Evolutionary conservation across 1,140 invertebrate species (phyloP).

Genomic region (Homalodisca vitripennis): DNA sequence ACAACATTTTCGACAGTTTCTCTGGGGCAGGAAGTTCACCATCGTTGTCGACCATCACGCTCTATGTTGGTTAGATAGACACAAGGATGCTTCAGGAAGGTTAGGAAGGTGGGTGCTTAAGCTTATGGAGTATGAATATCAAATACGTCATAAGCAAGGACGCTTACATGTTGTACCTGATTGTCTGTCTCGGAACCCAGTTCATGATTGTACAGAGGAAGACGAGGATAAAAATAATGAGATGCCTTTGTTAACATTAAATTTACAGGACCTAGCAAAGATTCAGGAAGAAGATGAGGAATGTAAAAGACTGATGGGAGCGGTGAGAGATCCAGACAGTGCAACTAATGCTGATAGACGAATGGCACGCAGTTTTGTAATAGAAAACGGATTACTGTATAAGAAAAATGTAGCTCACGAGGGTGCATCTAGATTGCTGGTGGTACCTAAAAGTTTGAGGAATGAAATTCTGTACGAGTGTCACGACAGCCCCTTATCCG

Average conservation of each 20-base stretch:
- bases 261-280: too few relatives aligned
- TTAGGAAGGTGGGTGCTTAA: conserved; percentile 52
- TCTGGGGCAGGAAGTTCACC: conserved; percentile 52
- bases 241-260: neutral
- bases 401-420: neutral
- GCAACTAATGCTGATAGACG: neutral
- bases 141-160: conserved; percentile 49
- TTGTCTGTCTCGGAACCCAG: neutral
- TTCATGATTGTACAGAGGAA: neutral
- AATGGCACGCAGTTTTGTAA: neutral
- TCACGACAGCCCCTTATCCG: conserved; percentile 5
- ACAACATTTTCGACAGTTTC: conserved; percentile 51
- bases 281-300: conserved; percentile 7
- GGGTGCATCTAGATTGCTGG: neutral
- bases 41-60: conserved; percentile 55
- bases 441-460: conserved; percentile 10
- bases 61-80: conserved; percentile 50
- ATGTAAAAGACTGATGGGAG: neutral
- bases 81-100: conserved; percentile 50
- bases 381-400: neutral
- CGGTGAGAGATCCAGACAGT: neutral
- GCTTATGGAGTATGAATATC: conserved; percentile 51
- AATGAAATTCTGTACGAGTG: neutral
- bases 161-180: neutral
- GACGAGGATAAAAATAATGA: neutral